Conservation (phyloP, 2,888 invertebrate genomes). For the Limnephilus lunatus region DNA sequence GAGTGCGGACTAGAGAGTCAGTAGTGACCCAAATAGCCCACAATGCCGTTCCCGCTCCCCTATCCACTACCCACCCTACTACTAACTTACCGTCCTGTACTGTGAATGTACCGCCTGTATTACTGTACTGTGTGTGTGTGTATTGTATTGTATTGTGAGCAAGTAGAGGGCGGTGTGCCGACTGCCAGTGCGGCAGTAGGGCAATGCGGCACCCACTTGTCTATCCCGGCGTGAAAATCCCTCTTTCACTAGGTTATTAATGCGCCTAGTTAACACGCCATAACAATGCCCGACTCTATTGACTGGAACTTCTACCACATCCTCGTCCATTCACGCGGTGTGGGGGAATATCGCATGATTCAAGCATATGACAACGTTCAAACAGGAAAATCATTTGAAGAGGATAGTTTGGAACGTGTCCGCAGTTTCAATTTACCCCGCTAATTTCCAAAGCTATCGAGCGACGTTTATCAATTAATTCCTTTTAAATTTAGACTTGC, state of each 20-base stretch:
- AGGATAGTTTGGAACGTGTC: too few relatives aligned
- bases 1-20: too few relatives aligned
- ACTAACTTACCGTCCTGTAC: not conserved
- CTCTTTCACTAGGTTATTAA: slow-evolving; percentile 2
- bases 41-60: slow-evolving; percentile 26
- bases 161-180: not conserved
- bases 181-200: not conserved
- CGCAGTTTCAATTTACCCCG: too few relatives aligned
- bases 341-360: not conserved
- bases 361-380: not conserved
- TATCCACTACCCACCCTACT: not conserved
- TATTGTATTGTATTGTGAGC: too few relatives aligned
- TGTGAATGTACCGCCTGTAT: too few relatives aligned
- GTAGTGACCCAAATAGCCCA: slow-evolving; percentile 39
- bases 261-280: not conserved
- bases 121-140: too few relatives aligned
- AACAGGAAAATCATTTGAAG: too few relatives aligned
- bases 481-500: too few relatives aligned
- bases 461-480: too few relatives aligned
- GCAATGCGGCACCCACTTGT: not conserved
- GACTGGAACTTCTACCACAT: not conserved
- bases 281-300: not conserved
- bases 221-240: not conserved
- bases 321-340: not conserved
- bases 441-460: too few relatives aligned